Percentiles rank a stretch among this genome's conserved stretches.
These are phyloP conservation scores for Miniopterus natalensis DNA, from an alignment of 2,113 vertebrate genomes.

Conservation along the genomic window DNA sequence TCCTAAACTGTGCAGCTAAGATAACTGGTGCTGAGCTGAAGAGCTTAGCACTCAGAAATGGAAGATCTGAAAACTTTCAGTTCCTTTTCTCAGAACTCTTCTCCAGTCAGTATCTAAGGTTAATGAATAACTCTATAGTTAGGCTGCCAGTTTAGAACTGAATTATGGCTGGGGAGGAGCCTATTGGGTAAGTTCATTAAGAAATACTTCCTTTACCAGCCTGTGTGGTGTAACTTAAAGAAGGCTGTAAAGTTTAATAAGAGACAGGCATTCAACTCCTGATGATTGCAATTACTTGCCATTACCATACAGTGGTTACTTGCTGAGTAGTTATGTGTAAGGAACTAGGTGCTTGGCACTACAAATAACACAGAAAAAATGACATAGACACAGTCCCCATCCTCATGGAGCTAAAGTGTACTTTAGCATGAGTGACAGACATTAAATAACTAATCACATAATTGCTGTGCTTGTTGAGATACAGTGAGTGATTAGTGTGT, in stretches of 20 bases:
- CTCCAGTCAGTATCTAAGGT: not conserved
- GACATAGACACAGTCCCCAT: not conserved
- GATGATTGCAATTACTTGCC: not conserved
- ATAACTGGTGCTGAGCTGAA: not conserved
- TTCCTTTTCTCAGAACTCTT: slow-evolving; percentile 52
- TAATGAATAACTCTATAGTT: slow-evolving; percentile 71
- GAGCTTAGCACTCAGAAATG: not conserved
- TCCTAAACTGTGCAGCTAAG: not conserved
- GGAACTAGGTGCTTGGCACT: not conserved
- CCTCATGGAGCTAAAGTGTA: not conserved
- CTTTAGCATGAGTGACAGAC: not conserved
- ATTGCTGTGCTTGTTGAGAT: slow-evolving; percentile 40
- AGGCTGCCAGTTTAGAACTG: not conserved
- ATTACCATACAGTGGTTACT: not conserved
- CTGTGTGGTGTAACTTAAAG: not conserved
- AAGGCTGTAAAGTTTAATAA: not conserved
- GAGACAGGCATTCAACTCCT: not conserved
- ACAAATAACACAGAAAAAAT: slow-evolving; percentile 44
- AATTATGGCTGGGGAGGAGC: slow-evolving; percentile 44
- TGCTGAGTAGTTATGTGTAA: not conserved
- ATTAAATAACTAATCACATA: not conserved
- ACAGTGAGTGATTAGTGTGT: not conserved
- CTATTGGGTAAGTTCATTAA: slow-evolving; percentile 51
- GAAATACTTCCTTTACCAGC: slow-evolving; percentile 66
- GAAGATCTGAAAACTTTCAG: slow-evolving; percentile 27